Evolutionary conservation across 2,113 vertebrate genomes (phyloP).

Genomic region (Tiliqua scincoides): DNA sequence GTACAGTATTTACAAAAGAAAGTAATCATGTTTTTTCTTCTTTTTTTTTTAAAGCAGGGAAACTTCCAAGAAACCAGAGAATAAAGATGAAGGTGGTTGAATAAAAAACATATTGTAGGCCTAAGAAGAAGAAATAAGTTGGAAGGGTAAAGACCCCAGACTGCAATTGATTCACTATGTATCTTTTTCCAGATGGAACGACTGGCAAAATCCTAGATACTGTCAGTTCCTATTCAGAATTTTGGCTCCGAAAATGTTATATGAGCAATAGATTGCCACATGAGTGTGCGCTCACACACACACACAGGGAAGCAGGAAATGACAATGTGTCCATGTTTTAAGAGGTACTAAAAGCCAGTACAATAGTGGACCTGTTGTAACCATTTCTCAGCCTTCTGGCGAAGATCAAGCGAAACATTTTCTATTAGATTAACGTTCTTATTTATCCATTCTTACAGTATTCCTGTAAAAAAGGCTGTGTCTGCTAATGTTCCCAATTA

Average conservation of each 20-base stretch:
- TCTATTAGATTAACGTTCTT: too few species aligned
- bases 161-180: background rate
- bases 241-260: background rate
- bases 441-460: background rate
- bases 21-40: background rate
- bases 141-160: background rate
- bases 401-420: too few species aligned
- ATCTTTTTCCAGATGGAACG: background rate
- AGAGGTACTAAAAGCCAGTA: background rate
- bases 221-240: background rate
- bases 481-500: too few species aligned
- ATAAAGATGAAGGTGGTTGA: background rate
- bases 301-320: too few species aligned
- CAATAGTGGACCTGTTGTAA: background rate
- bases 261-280: background rate
- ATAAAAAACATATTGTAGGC: background rate
- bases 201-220: background rate
- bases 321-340: background rate
- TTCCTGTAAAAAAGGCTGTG: background rate
- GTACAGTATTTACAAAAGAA: background rate
- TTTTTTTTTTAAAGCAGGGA: background rate
- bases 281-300: too few species aligned
- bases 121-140: background rate
- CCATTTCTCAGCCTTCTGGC: too few species aligned
- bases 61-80: background rate